phyloP scores from a whole-genome alignment of 2,797 vertebrate genomes.

The Salmo trutta region DNA sequence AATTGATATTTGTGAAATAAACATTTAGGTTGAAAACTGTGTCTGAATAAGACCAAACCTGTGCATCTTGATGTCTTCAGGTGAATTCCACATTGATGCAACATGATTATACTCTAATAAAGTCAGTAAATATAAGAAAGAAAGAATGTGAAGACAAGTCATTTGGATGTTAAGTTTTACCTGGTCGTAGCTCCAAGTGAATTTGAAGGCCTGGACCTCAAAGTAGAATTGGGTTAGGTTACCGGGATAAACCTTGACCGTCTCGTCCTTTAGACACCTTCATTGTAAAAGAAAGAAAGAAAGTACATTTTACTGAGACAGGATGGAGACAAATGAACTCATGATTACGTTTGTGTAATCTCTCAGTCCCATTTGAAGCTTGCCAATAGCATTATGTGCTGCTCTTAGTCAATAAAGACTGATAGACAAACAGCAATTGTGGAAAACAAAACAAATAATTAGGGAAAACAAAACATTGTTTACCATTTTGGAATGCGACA shows the following conservation, averaged over 20 bases:
- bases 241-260: constrained; percentile 33
- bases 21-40: neutral
- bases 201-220: constrained; percentile 72
- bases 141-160: neutral
- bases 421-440: too few species aligned
- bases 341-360: too few species aligned
- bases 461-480: too few species aligned
- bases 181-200: constrained; percentile 68
- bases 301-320: neutral
- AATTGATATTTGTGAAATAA: too few species aligned
- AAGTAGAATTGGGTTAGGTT: constrained; percentile 57
- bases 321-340: too few species aligned
- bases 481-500: too few species aligned
- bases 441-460: too few species aligned
- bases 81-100: neutral
- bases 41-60: neutral
- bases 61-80: neutral
- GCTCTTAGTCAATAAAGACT: too few species aligned
- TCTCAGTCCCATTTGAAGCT: neutral
- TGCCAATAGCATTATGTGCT: neutral
- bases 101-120: neutral
- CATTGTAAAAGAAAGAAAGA: constrained; percentile 4
- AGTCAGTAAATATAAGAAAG: neutral
- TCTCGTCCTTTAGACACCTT: constrained; percentile 70
- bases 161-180: constrained; percentile 37